Evolutionary conservation across 2,888 invertebrate genomes (phyloP), one percentile per base, ranked within the genome.

Genomic region (Hydrotaea cyrtoneurina): DNA sequence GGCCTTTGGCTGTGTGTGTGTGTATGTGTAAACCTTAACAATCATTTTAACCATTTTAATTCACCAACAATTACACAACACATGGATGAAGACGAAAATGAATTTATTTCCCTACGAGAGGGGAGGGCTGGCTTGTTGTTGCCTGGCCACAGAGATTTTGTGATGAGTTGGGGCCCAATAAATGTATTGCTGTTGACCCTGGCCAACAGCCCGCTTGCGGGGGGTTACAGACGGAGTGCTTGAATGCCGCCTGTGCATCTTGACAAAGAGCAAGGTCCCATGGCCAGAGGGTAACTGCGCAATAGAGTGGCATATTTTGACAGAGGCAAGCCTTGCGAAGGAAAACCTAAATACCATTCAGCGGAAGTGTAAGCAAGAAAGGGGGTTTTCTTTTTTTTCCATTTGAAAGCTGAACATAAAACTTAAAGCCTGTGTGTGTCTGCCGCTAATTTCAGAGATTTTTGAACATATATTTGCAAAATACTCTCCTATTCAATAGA

Each of bases 11-110:
- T 31, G 31, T 31, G 7, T 31, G 31, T 31, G 31, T 31, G 31
- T 31, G 31, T 59, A 15, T 78, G 71, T 55, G 62, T 69, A 78
- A 59, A 80, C 80, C 78, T 84, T 84, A 80, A 84, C 59, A 80
- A 84, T 78, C 84, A 82, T 85, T 85, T 66, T 82, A 82, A 79
- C 81, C 85, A 85, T 85, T 85, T 66, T 79, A 85, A 85, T 85
- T 73, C 81, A 77, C 81, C 85, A 82, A 82, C 85, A 85, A 85
- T 85, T 82, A 82, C 79, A 85, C 73, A 78, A 81, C 73, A 46
- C 39, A 11, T 53, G 53, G 31, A 77, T 31, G 39, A 59, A 83
- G 69, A 21, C 76, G 73, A 76, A 85, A 73, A 85, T 85, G 76
- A 85, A 85, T 79, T 79, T 79, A 74, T 85, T n/a, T 39, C 19